Evolutionary conservation across 2,797 vertebrate genomes (phyloP).

Genomic region (Oceanodroma leucorhoa): DNA sequence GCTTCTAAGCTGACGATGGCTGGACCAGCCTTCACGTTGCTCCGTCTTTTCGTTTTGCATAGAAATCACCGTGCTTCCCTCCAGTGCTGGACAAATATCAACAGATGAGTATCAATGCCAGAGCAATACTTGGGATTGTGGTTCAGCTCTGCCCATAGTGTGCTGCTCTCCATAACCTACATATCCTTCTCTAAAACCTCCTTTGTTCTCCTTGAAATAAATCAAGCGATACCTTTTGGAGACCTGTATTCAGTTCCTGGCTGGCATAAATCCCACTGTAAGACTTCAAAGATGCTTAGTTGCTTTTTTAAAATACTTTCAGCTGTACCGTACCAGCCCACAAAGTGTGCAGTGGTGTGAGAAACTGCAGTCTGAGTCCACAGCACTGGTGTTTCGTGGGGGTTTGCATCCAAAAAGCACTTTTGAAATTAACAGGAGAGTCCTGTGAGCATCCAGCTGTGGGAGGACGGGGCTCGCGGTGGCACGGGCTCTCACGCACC

Average conservation of each 20-base stretch:
- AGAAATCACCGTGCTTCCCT: not conserved
- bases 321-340: not conserved
- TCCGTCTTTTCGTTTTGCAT: not conserved
- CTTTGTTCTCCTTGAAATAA: not conserved
- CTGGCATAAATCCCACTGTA: not conserved
- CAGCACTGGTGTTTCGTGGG: not conserved
- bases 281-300: not conserved
- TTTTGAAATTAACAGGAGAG: not conserved
- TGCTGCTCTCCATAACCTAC: not conserved
- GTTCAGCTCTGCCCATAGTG: fast-evolving
- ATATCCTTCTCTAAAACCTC: not conserved
- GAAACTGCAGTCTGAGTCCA: not conserved
- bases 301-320: not conserved
- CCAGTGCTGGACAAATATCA: not conserved
- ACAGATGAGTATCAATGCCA: not conserved
- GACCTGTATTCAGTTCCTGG: not conserved
- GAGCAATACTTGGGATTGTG: not conserved
- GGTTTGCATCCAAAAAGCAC: not conserved
- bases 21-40: not conserved
- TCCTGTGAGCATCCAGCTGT: not conserved
- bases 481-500: fast-evolving
- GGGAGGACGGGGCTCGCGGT: not conserved
- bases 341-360: not conserved
- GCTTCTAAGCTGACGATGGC: not conserved
- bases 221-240: not conserved